Evolutionary conservation across 2,888 invertebrate genomes (phyloP), one percentile per base, ranked within the genome.

Genomic region (Caenorhabditis imperialis): DNA sequence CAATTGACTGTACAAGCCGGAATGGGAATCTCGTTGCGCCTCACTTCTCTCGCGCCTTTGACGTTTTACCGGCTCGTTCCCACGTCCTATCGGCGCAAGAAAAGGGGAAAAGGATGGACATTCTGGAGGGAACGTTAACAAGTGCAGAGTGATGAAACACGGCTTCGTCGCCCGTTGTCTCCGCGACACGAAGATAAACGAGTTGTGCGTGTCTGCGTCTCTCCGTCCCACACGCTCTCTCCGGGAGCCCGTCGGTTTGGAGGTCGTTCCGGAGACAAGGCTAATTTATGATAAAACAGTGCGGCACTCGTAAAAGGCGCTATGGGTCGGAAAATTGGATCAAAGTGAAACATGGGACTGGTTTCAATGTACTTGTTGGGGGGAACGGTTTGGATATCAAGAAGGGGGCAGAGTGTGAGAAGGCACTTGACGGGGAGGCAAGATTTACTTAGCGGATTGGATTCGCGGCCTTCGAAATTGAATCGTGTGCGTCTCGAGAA

Each of bases 231-330:
- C 45, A 40, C 22, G 30, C 62, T 63, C 27, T 63, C 47, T 47
- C 37, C 8, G 14, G 53, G 53, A 53, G 53, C 38, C 16, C 8
- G 44, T 6, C 12, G 10, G 33, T 22, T 18, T 45, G 35, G 14
- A 40, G 45, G 63, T 20, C 53, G 51, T 30, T 30, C 30, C 14
- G 35, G 45, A 50, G 50, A 45, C 53, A 63, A 63, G 38, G 63
- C 63, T 54, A 63, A 63, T 63, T 63, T 63, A 63, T 63, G 63
- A 63, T 63, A 63, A 63, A 47, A 54, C 54, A 27, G 53, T 63
- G 51, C 37, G 54, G 40, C 54, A 45, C n/a, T 48, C 53, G 62
- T 53, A 44, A 60, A 60, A 33, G 30, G 30, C 30, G 30, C 10
- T 30, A 7, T 10, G 30, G 10, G 6, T 30, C 30, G 30, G n/a